Base-by-base conservation (phyloP, 2,888 invertebrate species). In the Prosapia bicincta region DNA sequence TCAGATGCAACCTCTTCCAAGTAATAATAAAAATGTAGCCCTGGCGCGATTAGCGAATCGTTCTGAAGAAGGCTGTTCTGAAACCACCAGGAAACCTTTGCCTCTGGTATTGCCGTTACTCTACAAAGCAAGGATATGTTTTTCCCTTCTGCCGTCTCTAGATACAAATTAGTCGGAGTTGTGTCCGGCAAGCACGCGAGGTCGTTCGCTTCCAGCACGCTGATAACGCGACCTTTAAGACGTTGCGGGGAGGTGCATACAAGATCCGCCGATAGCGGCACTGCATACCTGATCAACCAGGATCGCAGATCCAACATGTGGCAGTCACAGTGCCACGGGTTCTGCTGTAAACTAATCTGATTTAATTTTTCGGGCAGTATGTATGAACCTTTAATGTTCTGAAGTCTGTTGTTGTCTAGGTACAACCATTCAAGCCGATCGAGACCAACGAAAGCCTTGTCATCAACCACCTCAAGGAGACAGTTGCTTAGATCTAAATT, bases 261-360 rank as follows among this genome's bases (percentile, higher is more conserved):
- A 26, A 95, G 94, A 82, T 95, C 94, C 73, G 92, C 90, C 30
- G 91, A 89, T 83, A 92, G 91, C 9, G 94, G 93, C 81, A 93
- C 91, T 82, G 91, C 92, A 83, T 92, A 91, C 83, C 90, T 90
- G 80, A 89, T 87, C 81, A 96, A 88, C 95, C 95, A 96, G 79
- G 88, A 86, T 83, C 93, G 90, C 82, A 96, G 86, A 82, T 93
- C 91, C 80, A 91, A 86, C 82, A 96, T 87, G 81, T 91, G 89
- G 85, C 96, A 96, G 85, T 96, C 94, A 85, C 96, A 96, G 81
- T 90, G 89, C 96, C 96, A 96, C 80, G 93, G 92, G 88, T 96
- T 96, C 83, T 92, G 92, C 84, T 95, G 92, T 80, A 96, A 86
- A 82, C 93, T 91, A 76, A 96, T 89, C 76, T 93, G 94, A 81